Percentiles rank a stretch among this genome's conserved stretches.
Evolutionary conservation across 2,113 vertebrate genomes (phyloP).

Genomic region (Mormyrus iriodes): DNA sequence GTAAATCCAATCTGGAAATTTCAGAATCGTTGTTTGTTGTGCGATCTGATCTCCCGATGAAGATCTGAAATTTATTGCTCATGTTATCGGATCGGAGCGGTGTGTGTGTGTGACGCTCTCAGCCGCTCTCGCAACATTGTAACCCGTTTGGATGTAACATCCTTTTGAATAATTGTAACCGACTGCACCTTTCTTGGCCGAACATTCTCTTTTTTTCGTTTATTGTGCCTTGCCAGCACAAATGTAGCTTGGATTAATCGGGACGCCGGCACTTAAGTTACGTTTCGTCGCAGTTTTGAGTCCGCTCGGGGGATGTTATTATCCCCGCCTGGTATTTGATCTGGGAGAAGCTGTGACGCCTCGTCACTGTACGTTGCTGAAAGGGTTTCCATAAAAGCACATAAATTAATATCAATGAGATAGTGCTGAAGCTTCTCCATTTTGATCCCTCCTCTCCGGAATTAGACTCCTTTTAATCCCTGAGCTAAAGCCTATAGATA

Average conservation of each 20-base stretch:
- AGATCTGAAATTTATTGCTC: neutral
- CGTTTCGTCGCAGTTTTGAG: neutral
- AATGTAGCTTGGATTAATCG: conserved; percentile 16
- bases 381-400: conserved; percentile 12
- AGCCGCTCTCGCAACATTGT: neutral
- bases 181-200: neutral
- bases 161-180: neutral
- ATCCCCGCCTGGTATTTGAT: conserved; percentile 8
- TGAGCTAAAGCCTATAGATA: neutral
- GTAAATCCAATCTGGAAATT: conserved; percentile 21
- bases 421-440: neutral
- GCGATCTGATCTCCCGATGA: neutral
- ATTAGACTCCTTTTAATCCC: neutral
- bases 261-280: conserved; percentile 2
- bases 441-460: neutral
- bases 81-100: neutral
- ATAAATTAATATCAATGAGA: conserved; percentile 19
- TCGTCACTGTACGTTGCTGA: neutral
- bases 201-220: neutral
- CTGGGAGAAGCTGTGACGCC: conserved; percentile 5
- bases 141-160: neutral
- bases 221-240: conserved; percentile 25
- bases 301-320: neutral
- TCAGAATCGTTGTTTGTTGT: conserved; percentile 11
- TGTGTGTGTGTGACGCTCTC: neutral